Evolutionary conservation across 2,888 invertebrate genomes (phyloP), one percentile per base, ranked within the genome.

Genomic region (Chymomyza procnemis): DNA sequence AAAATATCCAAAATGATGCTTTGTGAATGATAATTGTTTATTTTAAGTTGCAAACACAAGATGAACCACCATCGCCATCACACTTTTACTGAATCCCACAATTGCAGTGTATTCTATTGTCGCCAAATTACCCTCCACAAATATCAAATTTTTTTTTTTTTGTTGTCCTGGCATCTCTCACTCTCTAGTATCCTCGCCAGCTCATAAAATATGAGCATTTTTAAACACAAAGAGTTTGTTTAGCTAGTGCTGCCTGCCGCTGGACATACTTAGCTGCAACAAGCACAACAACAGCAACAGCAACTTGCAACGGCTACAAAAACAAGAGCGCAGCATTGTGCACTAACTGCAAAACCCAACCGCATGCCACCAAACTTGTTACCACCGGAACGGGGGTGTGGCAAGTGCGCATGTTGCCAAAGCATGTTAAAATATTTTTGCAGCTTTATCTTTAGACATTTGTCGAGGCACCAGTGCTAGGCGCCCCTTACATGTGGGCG

Each of bases 351-450:
- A 8, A 22, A 61, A 71, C 72, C 72, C 64, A 62, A 50, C 61
- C 69, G 67, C 59, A 54, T 62, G 57, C 47, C 47, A 47, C 57
- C 26, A 68, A 67, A 75, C 64, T 71, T 67, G 73, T 66, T 63
- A 57, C 50, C 41, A 34, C 41, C 34, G 26, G 58, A 3, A 16
- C 54, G 46, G 55, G 30, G 16, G 54, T 60, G 46, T 47, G 64
- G 54, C 26, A 60, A 12, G 34, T 41, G 26, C 80, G 75, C 83
- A 79, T 79, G 74, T 75, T 86, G 84, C 86, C 80, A 85, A 85
- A 87, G 87, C 75, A 84, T 82, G 78, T 75, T 85, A 79, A 85
- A 87, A 85, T 87, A 87, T 85, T 87, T 85, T 85, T 85, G 78
- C 80, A 79, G 87, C 84, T 82, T 83, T 85, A 87, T 87, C 85